Evolutionary conservation across 2,797 vertebrate genomes (phyloP), one percentile per base, ranked within the genome.

Genomic region (Gorsachius magnificus): DNA sequence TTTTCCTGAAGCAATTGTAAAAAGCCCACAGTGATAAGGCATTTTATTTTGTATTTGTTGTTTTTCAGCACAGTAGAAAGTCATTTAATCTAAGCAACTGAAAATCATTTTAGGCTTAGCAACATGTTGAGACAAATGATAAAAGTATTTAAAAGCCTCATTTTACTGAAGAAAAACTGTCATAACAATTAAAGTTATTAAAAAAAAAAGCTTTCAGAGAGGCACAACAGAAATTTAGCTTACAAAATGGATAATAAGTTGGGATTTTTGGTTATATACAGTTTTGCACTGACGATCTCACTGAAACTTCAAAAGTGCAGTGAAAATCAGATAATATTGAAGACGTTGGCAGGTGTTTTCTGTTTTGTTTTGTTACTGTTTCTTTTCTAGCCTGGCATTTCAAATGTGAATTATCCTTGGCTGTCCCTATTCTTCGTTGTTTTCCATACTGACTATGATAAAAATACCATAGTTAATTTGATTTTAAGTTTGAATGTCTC

Each of bases 101-200:
- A 74, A 94, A 90, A 58, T 89, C 3, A 87, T 89, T 92, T 91
- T 68, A 54, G 43, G 18, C 72, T 89, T 94, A 92, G 81, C 65
- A 76, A 45, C 54, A 69, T 63, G 35, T 81, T 80, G 78, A 91
- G 57, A 87, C 43, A 85, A 96, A 68, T 72, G 41, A 80, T 71
- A 35, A 95, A 95, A 92, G 65, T 85, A 84, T 89, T 96, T 96
- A 38, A 92, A 94, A 79, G 25, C 43, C 35, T 94, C 16, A 15
- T 94, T 93, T 85, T 91, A 65, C 60, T 75, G 35, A 76, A 89
- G 50, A 89, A 65, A 51, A 89, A 24, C 84, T 1, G 2, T 85
- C 51, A 41, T 92, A 89, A 76, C 76, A 91, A 87, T 87, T 95
- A 78, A 88, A 81, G 64, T 63, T 29, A 85, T 72, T 82, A 6